A percentile compares a stretch with the other conserved stretches of the same genome.
These are phyloP conservation scores for Parnassius apollo DNA, from an alignment of 2,888 invertebrate genomes.

Conservation along the genomic window DNA sequence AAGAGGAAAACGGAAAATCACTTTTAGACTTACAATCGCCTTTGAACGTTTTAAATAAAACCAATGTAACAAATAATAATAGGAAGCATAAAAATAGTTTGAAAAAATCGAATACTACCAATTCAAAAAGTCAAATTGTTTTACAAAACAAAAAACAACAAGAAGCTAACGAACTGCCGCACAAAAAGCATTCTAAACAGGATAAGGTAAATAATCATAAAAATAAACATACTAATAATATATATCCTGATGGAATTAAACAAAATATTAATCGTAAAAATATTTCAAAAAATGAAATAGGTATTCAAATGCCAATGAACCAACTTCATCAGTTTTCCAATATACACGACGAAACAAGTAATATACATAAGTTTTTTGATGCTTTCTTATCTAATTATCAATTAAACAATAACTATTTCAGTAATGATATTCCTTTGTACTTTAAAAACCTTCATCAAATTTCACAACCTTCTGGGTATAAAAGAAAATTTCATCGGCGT, in stretches of 20 bases:
- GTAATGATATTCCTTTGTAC: slow-evolving; percentile 33
- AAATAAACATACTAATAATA: background rate
- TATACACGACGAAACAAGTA: slow-evolving; percentile 8
- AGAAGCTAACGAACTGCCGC: background rate
- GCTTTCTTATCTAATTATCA: slow-evolving; percentile 23
- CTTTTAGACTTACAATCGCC: background rate
- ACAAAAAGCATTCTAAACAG: slow-evolving; percentile 7
- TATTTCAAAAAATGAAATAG: background rate
- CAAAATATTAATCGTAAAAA: slow-evolving; percentile 3
- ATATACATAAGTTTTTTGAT: slow-evolving; percentile 21
- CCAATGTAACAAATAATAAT: background rate
- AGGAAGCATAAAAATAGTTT: background rate
- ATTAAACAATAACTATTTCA: slow-evolving; percentile 15
- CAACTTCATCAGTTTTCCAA: slow-evolving; percentile 8
- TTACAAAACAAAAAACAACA: slow-evolving; percentile 1
- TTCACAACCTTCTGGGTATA: slow-evolving; percentile 23
- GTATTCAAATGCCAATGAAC: background rate
- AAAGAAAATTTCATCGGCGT: slow-evolving; percentile 25
- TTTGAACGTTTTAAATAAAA: background rate
- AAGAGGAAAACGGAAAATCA: background rate
- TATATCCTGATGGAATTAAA: background rate
- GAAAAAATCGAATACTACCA: background rate
- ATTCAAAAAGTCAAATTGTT: background rate
- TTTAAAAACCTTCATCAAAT: slow-evolving; percentile 35
- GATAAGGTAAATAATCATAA: background rate